Conservation (phyloP, 2,113 vertebrate genomes). For the Ariopsis seemanni region DNA sequence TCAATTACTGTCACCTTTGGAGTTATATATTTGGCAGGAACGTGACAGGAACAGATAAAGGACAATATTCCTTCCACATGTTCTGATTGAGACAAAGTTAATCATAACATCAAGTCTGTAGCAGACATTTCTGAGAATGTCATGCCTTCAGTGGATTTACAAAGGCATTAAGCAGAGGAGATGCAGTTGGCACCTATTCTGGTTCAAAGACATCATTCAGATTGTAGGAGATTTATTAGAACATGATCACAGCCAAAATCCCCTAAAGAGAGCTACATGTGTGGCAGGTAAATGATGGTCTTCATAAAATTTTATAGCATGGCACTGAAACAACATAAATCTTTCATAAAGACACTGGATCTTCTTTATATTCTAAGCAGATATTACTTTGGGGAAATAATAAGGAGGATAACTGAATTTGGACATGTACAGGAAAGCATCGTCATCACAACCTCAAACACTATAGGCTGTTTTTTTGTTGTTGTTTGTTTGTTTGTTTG, state of each 20-base stretch:
- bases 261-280: conserved; percentile 59
- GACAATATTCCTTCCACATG: conserved; percentile 70
- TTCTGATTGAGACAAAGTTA: conserved; percentile 70
- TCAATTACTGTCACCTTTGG: conserved; percentile 74
- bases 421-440: conserved; percentile 3
- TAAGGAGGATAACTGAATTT: conserved; percentile 34
- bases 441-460: background rate
- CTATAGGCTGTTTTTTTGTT: background rate
- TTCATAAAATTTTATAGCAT: conserved; percentile 71
- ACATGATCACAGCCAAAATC: conserved; percentile 59
- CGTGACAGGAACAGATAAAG: conserved; percentile 69
- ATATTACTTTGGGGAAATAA: conserved; percentile 31
- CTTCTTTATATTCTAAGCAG: conserved; percentile 56
- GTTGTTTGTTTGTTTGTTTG: too few species aligned
- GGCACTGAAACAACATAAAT: conserved; percentile 66
- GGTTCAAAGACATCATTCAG: conserved; percentile 64
- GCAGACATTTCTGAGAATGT: conserved; percentile 62
- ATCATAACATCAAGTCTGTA: conserved; percentile 64
- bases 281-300: conserved; percentile 66
- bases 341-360: conserved; percentile 60
- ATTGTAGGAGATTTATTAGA: conserved; percentile 64
- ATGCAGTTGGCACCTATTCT: conserved; percentile 45
- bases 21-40: conserved; percentile 66
- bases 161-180: conserved; percentile 56
- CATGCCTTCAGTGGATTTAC: conserved; percentile 58